A percentile compares a stretch with the other conserved stretches of the same genome.
These are phyloP conservation scores for Dynastes grantii DNA, from an alignment of 2,888 invertebrate genomes.

Conservation along the genomic window DNA sequence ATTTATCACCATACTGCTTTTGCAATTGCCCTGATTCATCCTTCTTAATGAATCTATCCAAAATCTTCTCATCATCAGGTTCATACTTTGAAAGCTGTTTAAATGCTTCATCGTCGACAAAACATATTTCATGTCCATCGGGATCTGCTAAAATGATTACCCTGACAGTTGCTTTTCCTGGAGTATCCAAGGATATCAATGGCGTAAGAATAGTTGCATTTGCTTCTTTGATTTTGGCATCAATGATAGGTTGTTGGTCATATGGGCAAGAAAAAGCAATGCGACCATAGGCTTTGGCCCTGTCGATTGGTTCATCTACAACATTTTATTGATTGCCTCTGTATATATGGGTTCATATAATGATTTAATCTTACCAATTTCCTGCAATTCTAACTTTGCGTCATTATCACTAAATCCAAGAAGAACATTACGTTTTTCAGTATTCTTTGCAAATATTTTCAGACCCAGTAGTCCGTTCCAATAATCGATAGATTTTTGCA, in stretches of 20 bases:
- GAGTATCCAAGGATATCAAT: conserved; percentile 93
- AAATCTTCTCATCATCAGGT: conserved; percentile 83
- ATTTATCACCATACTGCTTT: background rate
- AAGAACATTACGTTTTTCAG: conserved; percentile 74
- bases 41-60: conserved; percentile 83
- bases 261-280: conserved; percentile 94
- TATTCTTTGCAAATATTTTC: conserved; percentile 76
- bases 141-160: conserved; percentile 98
- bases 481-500: conserved; percentile 84
- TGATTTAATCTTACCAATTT: conserved; percentile 74
- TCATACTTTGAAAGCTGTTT: conserved; percentile 90
- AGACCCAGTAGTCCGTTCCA: conserved; percentile 88
- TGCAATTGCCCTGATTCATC: conserved; percentile 66
- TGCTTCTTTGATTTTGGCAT: conserved; percentile 80
- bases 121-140: conserved; percentile 98
- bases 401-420: conserved; percentile 84
- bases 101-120: conserved; percentile 97
- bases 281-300: conserved; percentile 93
- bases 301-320: conserved; percentile 79
- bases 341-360: background rate
- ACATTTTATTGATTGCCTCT: conserved; percentile 18
- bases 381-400: conserved; percentile 83
- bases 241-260: conserved; percentile 83
- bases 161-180: conserved; percentile 96
- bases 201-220: conserved; percentile 89